A percentile compares a stretch with the other conserved stretches of the same genome.
Evolutionary conservation across 1,140 invertebrate species (phyloP).

Genomic region (Acyrthosiphon pisum): DNA sequence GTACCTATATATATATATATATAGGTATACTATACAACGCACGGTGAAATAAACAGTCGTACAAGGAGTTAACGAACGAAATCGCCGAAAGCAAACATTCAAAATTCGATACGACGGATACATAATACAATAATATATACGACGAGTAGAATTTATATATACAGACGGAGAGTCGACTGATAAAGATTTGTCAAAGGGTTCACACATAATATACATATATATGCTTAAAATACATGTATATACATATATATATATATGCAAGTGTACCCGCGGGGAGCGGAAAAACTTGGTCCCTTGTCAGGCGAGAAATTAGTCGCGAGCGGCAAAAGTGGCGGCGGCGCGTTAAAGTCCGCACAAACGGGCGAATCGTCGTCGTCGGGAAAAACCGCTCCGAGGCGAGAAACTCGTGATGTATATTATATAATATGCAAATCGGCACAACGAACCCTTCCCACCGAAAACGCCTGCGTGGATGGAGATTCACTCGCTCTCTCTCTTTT

Average conservation of each 20-base stretch:
- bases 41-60: neutral
- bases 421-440: slow-evolving; percentile 26
- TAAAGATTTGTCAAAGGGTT: neutral
- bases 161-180: neutral
- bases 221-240: too few relatives aligned
- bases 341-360: neutral
- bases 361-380: slow-evolving; percentile 7
- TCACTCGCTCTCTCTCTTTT: neutral
- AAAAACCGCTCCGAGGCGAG: slow-evolving; percentile 28
- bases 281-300: slow-evolving; percentile 8
- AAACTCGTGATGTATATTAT: neutral
- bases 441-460: slow-evolving; percentile 12
- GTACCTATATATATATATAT: neutral
- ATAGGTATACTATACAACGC: neutral
- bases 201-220: neutral
- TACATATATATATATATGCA: neutral
- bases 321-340: neutral
- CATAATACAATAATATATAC: neutral
- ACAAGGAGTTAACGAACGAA: neutral
- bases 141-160: neutral
- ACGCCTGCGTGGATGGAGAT: neutral
- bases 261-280: neutral
- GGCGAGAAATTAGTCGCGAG: neutral
- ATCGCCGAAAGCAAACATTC: slow-evolving; percentile 18
- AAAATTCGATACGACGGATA: neutral